A percentile compares a stretch with the other conserved stretches of the same genome.
Evolutionary conservation across 2,797 vertebrate species (phyloP).

Genomic region (Aythya fuligula): DNA sequence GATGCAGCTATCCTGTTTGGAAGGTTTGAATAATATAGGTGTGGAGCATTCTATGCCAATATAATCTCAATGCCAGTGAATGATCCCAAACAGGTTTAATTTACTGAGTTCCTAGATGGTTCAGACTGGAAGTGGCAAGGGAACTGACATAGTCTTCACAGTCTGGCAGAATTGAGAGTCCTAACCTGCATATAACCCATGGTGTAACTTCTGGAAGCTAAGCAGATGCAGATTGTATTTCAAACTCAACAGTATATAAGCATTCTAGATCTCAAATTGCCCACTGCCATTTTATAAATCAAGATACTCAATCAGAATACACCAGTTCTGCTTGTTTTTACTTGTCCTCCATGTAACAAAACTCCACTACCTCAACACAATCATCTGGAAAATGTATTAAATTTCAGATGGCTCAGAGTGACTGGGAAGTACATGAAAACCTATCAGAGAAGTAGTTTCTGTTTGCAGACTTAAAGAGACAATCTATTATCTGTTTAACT

Average conservation of each 20-base stretch:
- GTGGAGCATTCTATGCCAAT: constrained; percentile 4
- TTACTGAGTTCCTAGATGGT: background rate
- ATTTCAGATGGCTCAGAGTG: background rate
- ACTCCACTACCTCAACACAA: background rate
- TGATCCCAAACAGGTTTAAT: background rate
- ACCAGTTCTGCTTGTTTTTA: background rate
- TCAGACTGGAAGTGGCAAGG: background rate
- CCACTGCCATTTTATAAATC: background rate
- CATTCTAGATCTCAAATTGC: background rate
- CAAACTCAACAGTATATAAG: background rate
- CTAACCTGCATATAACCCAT: background rate
- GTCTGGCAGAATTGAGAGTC: background rate
- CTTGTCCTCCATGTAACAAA: background rate
- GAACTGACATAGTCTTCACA: background rate
- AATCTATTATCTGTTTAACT: background rate
- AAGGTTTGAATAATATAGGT: background rate
- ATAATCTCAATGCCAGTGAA: background rate
- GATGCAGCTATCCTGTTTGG: background rate
- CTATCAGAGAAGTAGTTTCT: background rate
- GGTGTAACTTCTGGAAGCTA: background rate
- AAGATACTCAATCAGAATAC: background rate
- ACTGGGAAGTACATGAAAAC: background rate
- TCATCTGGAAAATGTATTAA: background rate
- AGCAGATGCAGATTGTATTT: background rate
- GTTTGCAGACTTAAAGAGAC: background rate